Evolutionary conservation across 2,888 invertebrate genomes (phyloP), one percentile per base, ranked within the genome.

Genomic region (Coenonympha arcania): DNA sequence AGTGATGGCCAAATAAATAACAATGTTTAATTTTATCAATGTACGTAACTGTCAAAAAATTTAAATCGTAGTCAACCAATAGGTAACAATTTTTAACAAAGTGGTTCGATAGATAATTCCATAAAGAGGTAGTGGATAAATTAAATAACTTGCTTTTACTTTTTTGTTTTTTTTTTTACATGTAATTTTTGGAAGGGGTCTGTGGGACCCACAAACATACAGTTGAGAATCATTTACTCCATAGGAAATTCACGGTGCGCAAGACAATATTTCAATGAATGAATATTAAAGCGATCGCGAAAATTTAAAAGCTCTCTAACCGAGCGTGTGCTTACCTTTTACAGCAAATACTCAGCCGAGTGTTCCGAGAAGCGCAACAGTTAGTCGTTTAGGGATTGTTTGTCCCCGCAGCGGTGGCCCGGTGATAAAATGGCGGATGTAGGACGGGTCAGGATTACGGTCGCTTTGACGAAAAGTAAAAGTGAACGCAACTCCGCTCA

Each of bases 351-450:
- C 26, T 46, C 16, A 19, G 11, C 8, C 11, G n/a, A 22, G 11
- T 34, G 13, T 28, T 16, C 16, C 31, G 37, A 26, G 20, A 26
- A 33, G 56, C 43, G 58, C 58, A 58, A 58, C 58, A 58, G 54
- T 56, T 57, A 45, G 52, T 44, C 24, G 50, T 9, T 34, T 13
- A 18, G 37, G 37, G 37, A 20, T 11, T 36, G 20, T 31, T 44
- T 41, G 18, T 44, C 15, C 30, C 30, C 15, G 20, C 20, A 26
- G 19, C 20, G 26, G 33, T 33, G 44, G 31, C 13, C 41, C 30
- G 22, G 33, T 28, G 24, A 40, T 74, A 78, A 78, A 75, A 79
- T 78, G 78, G 78, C 77, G 72, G 69, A 62, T 64, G 59, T 60
- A 66, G 62, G 61, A 65, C 50, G 56, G 63, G 58, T 60, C 66